Evolutionary conservation across 2,888 invertebrate genomes (phyloP), one percentile per base, ranked within the genome.

Genomic region (Nesidiocoris tenuis): DNA sequence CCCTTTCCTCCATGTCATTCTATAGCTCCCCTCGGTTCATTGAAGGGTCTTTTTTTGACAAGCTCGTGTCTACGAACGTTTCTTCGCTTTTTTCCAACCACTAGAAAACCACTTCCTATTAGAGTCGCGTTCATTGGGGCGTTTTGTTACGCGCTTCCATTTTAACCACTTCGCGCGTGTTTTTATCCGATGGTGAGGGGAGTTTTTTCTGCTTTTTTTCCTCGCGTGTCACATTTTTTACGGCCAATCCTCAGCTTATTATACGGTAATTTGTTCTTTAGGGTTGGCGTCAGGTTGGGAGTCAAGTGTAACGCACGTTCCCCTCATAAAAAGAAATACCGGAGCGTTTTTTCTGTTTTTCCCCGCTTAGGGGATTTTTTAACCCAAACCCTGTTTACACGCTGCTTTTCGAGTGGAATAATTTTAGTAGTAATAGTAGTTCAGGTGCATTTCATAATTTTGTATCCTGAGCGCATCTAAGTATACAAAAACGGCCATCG

Each of bases 111-210:
- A 7, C 64, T 61, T 61, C 39, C 2, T 24, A 61, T 65, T 61
- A 56, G 22, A 70, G 21, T 3, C 55, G 22, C n/a, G 39, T 56
- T 63, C 64, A 63, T 56, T 68, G 39, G 68, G 75, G 61, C 55
- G 75, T 67, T 76, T 76, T 76, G 76, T 71, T 76, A 71, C 70
- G 70, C 70, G 70, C 65, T 54, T 54, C 55, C 21, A 5, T 67
- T 67, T 56, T 67, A 25, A 16, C 65, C 16, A 5, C 1, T 18
- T 65, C 54, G n/a, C 21, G 22, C 67, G 67, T 19, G 17, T 55
- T 56, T 71, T 71, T n/a, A n/a, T n/a, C n/a, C 23, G 56, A 61
- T 56, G 25, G 21, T 17, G 70, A 17, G 57, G 71, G 56, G 21
- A 54, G 61, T 76, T 76, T 76, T 71, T 71, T 56, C 64, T 17